Conservation (phyloP, 1,140 invertebrate species). For the Euglossa dilemma region DNA sequence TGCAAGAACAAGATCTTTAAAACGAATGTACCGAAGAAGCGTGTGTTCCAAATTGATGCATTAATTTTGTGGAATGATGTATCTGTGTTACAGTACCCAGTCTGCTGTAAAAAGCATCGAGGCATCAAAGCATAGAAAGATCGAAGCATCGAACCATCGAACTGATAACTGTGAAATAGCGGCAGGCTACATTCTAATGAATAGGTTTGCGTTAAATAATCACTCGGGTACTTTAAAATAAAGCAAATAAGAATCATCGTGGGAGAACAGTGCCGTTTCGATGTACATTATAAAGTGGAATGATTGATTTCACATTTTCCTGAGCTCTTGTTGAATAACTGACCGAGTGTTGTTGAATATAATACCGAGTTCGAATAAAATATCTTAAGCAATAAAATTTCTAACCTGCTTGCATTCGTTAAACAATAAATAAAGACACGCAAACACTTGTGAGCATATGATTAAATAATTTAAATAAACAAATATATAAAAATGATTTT, state of each 20-base stretch:
- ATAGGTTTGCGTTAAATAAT: background rate
- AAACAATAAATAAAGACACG: too few species aligned
- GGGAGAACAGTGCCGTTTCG: too few species aligned
- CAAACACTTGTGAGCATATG: too few species aligned
- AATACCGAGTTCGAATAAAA: too few species aligned
- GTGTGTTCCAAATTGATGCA: constrained; percentile 25
- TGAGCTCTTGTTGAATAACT: too few species aligned
- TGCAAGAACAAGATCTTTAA: constrained; percentile 18
- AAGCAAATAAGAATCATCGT: background rate
- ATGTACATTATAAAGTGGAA: too few species aligned
- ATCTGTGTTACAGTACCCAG: background rate
- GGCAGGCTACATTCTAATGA: background rate
- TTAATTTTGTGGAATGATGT: constrained; percentile 34
- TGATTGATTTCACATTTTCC: too few species aligned
- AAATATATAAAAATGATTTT: too few species aligned
- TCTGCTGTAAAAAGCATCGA: background rate
- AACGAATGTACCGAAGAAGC: constrained; percentile 25
- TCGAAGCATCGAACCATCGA: background rate
- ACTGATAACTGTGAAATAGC: constrained; percentile 14
- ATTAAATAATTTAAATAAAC: too few species aligned
- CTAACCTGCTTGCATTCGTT: too few species aligned
- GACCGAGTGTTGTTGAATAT: too few species aligned
- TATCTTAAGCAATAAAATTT: too few species aligned
- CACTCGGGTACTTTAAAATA: background rate
- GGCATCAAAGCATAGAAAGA: constrained; percentile 1